phyloP scores from a whole-genome alignment of 2,888 invertebrate species.

The Lasioglossum morio region DNA sequence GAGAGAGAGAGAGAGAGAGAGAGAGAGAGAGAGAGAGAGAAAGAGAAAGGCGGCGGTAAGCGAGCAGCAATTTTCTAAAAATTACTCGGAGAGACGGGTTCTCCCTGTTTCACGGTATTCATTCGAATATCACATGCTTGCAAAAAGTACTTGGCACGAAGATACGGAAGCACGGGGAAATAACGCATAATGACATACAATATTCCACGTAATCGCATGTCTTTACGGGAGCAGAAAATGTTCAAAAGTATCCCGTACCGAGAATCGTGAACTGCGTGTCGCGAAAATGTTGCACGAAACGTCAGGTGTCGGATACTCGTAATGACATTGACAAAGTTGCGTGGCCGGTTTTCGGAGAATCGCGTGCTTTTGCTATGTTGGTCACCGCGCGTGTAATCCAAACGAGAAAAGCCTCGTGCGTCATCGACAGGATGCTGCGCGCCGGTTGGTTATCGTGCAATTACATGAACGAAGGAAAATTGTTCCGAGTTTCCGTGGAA shows the following conservation, averaged over 20 bases:
- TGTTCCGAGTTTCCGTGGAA: neutral
- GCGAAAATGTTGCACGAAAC: slow-evolving; percentile 21
- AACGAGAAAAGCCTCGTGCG: neutral
- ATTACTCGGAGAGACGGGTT: neutral
- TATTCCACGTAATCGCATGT: slow-evolving; percentile 5
- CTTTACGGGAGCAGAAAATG: slow-evolving; percentile 6
- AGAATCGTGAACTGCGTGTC: slow-evolving; percentile 23
- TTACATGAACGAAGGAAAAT: neutral
- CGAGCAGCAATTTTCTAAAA: slow-evolving; percentile 9
- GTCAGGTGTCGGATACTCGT: neutral
- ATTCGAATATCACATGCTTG: neutral
- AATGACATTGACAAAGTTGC: neutral
- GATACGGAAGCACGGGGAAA: neutral
- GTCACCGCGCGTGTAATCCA: neutral
- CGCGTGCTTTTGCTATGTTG: neutral
- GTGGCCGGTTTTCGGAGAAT: slow-evolving; percentile 17
- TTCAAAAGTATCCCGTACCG: neutral
- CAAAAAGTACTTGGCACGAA: neutral
- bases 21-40: no score
- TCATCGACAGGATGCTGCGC: neutral
- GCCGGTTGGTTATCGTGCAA: neutral
- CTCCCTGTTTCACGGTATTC: neutral
- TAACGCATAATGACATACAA: slow-evolving; percentile 4
- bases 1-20: no score
- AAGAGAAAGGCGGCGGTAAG: neutral